Evolutionary conservation across 2,797 vertebrate genomes (phyloP), one percentile per base, ranked within the genome.

Genomic region (Sebastes paucispinis): DNA sequence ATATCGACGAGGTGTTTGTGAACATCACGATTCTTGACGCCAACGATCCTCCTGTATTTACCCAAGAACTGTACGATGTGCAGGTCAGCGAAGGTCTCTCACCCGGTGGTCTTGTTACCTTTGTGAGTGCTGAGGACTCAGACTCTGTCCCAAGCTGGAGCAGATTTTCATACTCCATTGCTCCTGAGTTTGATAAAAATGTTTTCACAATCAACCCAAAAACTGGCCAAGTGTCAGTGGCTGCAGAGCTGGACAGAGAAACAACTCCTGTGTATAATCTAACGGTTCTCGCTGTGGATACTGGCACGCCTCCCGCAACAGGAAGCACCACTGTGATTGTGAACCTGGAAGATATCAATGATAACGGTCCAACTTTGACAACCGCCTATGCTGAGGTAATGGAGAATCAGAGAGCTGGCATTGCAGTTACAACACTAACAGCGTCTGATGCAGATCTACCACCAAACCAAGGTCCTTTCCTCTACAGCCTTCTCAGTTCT

Each of bases 101-200:
- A 4, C 90, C 94, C 0, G 98, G 98, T 8, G 97, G 97, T 18
- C 97, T 99, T 0, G 98, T 99, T 75, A 98, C 97, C 0, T 99
- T 99, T 0, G 97, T 99, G 80, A 98, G 97, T 74, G 98, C 98
- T 29, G 97, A 97, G 73, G 98, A 99, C 89, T 97, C 98, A 0
- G 98, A 99, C 81, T 99, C 98, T 2, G 97, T 99, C 59, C 98
- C 98, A 24, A 98, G 97, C 92, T 99, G 98, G 98, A 99, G 97
- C 94, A 94, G 98, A 69, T 99, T 99, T 88, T 98, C 97, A 7
- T 99, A 99, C 90, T 97, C 96, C 69, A 96, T 99, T 5, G 95
- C 96, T 54, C 91, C 96, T 25, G 96, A 97, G 66, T 96, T 96
- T 1, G 92, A 97, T 84, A 97, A 96, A 24, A 95, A 94, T 2